Conservation (phyloP, 2,888 invertebrate species). For the Gasteruption jaculator region DNA sequence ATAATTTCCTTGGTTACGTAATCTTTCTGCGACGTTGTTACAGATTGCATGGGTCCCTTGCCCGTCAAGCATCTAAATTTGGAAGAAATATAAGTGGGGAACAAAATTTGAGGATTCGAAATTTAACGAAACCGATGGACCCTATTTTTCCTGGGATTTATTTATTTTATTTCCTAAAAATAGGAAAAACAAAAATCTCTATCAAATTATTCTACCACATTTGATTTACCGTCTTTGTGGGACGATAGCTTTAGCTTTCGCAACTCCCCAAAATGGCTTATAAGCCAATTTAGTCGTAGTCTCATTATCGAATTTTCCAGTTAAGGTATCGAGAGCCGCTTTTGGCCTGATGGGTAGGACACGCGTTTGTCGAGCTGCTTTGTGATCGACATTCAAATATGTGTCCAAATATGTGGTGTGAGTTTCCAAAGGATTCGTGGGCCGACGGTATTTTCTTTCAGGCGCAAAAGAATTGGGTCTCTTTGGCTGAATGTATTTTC, state of each 20-base stretch:
- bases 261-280: conserved; percentile 31
- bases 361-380: conserved; percentile 19
- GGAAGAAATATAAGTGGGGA: neutral
- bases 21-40: conserved; percentile 42
- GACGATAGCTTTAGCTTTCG: conserved; percentile 37
- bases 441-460: conserved; percentile 30
- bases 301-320: conserved; percentile 35
- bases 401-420: conserved; percentile 37
- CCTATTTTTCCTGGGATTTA: no score
- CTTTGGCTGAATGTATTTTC: conserved; percentile 43
- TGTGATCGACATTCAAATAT: conserved; percentile 14
- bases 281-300: conserved; percentile 42
- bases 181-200: no score
- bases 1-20: conserved; percentile 35
- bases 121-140: no score
- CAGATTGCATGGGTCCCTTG: conserved; percentile 38
- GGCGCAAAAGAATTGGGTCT: conserved; percentile 39
- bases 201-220: no score
- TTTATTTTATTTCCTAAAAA: no score
- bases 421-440: conserved; percentile 34
- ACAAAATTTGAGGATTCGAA: neutral
- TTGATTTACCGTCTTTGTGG: conserved; percentile 38
- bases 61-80: conserved; percentile 27
- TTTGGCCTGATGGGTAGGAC: conserved; percentile 33
- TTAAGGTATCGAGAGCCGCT: conserved; percentile 25